Base-by-base conservation (phyloP, 53 echinoderm and acorn worm genomes). In the Stichopus horrens region DNA sequence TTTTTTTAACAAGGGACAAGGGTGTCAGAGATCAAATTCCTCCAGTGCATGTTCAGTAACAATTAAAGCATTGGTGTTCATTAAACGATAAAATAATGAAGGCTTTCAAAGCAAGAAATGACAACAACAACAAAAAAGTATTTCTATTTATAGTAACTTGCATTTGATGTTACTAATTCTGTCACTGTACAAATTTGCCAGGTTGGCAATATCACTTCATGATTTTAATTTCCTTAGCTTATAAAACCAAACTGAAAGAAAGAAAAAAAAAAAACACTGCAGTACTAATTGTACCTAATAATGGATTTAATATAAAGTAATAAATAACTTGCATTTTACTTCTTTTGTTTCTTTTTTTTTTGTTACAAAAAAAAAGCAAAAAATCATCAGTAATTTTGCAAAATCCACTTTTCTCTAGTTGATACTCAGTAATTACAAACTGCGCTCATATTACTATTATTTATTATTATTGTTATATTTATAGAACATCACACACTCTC, bases 401-500 rank as follows among this genome's bases (percentile, higher is more conserved):
- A 37, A 37, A 37, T 37, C 37, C 37, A 37, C 37, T 37, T 37
- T 37, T 37, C 37, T 37, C 37, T 37, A 37, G 37, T 37, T 37
- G 37, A 37, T 37, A 37, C 37, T 37, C 37, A 37, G 37, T 37
- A 37, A 37, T 37, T 37, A 37, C 37, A 37, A 37, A 37, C 37
- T 37, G 37, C 37, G 37, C 37, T 37, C 37, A 37, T 37, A 37
- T 37, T 37, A 37, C 37, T 37, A 37, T 37, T 37, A 37, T 37
- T 37, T 37, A 2, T 37, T 37, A 37, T 37, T 37, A 37, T 37
- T 37, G 37, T 37, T 37, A 37, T 37, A 63, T 63, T 13, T 13
- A 63, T 63, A 63, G 63, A 63, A 63, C 63, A 63, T 63, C 63
- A 63, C 63, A 63, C 63, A 63, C 63, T 63, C 63, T 63, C 63